phyloP scores from a whole-genome alignment of 2,888 invertebrate genomes.

The Cephus nigrinus region DNA sequence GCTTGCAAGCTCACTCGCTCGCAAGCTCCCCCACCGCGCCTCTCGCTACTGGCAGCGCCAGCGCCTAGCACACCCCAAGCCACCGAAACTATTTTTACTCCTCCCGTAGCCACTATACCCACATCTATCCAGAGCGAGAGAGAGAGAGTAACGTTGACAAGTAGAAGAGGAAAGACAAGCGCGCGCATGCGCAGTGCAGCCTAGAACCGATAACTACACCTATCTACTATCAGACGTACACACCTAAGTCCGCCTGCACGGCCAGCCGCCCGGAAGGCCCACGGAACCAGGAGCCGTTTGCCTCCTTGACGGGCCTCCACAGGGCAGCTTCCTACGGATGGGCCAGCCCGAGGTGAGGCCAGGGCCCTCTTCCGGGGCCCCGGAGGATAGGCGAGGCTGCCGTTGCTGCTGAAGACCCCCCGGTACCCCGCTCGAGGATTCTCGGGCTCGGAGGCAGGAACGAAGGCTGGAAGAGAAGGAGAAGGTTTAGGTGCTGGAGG shows the following conservation, averaged over 20 bases:
- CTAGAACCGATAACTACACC: too few species aligned
- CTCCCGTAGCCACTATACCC: conserved; percentile 22
- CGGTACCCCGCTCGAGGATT: too few species aligned
- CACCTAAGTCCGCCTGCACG: background rate
- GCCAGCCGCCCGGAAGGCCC: background rate
- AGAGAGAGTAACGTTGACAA: conserved; percentile 10
- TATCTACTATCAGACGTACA: background rate
- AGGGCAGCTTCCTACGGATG: background rate
- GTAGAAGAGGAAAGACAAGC: background rate
- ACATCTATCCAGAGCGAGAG: conserved; percentile 9
- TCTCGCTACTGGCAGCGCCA: conserved; percentile 57
- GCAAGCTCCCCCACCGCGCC: conserved; percentile 44
- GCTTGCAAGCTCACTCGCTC: conserved; percentile 17
- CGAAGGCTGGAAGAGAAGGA: too few species aligned
- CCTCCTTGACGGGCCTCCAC: too few species aligned
- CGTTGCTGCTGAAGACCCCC: too few species aligned
- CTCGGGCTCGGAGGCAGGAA: too few species aligned
- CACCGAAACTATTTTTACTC: conserved; percentile 37
- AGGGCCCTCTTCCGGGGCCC: background rate
- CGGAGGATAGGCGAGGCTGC: conserved; percentile 5
- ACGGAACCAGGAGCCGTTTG: background rate
- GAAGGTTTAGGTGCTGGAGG: too few species aligned
- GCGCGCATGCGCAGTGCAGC: too few species aligned
- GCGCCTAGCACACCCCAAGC: conserved; percentile 29
- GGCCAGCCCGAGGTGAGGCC: background rate